These are phyloP conservation scores for Ataeniobius toweri DNA, from an alignment of 2,797 vertebrate genomes.

Conservation along the genomic window DNA sequence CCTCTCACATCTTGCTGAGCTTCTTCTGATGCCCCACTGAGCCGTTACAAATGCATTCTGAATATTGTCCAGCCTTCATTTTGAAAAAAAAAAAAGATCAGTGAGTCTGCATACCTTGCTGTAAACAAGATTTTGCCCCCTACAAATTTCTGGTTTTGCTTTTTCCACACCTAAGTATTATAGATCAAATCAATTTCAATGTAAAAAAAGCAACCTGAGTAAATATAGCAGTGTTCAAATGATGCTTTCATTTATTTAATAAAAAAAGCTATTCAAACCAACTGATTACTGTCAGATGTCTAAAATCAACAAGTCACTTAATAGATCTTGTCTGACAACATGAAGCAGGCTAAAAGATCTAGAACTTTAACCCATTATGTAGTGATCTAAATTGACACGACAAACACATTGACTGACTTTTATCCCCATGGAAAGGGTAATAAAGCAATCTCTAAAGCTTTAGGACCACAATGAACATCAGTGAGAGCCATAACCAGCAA, in stretches of 20 bases:
- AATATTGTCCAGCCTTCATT: background rate
- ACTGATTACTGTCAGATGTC: background rate
- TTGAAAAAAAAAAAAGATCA: background rate
- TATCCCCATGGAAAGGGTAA: background rate
- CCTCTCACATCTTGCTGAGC: constrained; percentile 34
- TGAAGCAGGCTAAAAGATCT: background rate
- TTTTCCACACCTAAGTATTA: background rate
- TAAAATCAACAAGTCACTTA: background rate
- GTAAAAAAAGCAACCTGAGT: too few relatives aligned
- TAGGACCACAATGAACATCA: too few relatives aligned
- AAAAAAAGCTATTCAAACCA: background rate
- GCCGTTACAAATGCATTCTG: constrained; percentile 22
- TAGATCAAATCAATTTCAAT: too few relatives aligned
- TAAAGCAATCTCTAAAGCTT: too few relatives aligned
- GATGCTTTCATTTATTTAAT: background rate
- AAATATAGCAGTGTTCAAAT: background rate
- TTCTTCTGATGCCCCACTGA: constrained; percentile 35
- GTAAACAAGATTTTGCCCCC: background rate
- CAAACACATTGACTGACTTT: background rate
- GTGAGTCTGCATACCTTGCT: constrained; percentile 13
- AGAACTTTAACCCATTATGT: background rate
- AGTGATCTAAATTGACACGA: background rate
- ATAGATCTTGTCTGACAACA: background rate
- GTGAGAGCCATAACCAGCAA: too few relatives aligned
- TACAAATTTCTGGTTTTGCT: background rate